Evolutionary conservation across 2,797 vertebrate species (phyloP).

Genomic region (Kryptolebias ocellatus): DNA sequence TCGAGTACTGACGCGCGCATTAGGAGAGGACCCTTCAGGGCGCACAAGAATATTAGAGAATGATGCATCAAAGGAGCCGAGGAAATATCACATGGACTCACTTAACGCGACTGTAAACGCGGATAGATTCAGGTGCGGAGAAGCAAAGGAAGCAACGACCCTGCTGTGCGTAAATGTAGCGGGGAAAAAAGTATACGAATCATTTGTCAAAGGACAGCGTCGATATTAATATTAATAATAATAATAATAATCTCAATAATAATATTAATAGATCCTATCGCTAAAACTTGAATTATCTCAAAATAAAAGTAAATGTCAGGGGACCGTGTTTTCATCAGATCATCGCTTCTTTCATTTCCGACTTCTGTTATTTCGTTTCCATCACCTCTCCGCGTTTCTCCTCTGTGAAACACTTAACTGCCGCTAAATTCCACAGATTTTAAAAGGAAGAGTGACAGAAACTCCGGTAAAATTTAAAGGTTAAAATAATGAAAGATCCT

Average conservation of each 20-base stretch:
- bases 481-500: background rate
- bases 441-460: background rate
- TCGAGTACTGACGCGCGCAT: conserved; percentile 49
- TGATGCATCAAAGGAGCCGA: conserved; percentile 55
- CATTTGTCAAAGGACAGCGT: background rate
- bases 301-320: background rate
- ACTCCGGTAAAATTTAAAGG: background rate
- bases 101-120: conserved; percentile 33
- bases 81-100: conserved; percentile 46
- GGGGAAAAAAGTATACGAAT: background rate
- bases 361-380: conserved; percentile 2
- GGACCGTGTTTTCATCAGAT: background rate
- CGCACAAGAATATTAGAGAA: conserved; percentile 61
- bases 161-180: background rate
- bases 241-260: background rate
- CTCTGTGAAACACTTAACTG: background rate
- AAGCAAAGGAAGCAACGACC: background rate
- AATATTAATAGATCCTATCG: too few relatives aligned
- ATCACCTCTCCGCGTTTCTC: background rate
- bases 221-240: background rate
- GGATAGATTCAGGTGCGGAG: conserved; percentile 15
- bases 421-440: background rate
- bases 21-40: conserved; percentile 51
- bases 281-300: background rate
- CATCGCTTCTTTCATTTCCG: background rate